Evolutionary conservation across 2,797 vertebrate genomes (phyloP).

Genomic region (Pseudochirops cupreus): DNA sequence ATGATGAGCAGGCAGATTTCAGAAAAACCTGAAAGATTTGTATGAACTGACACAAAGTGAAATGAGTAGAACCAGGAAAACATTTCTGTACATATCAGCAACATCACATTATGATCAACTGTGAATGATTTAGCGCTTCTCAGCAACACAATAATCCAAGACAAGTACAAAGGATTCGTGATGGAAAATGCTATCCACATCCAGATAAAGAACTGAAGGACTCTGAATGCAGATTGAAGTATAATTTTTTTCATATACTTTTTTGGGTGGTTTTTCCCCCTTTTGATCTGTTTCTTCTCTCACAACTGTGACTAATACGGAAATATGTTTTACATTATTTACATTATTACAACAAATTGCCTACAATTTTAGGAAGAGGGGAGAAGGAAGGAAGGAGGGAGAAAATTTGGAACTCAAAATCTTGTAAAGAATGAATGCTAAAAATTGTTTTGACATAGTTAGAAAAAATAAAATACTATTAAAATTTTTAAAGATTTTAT

Average conservation of each 20-base stretch:
- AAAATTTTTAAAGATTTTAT: too few relatives aligned
- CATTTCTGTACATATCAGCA: neutral
- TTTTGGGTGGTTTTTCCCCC: neutral
- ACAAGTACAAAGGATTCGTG: neutral
- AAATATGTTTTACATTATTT: neutral
- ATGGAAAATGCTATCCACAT: neutral
- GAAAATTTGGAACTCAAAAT: neutral
- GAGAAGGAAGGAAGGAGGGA: neutral
- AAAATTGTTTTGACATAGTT: neutral
- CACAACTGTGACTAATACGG: neutral
- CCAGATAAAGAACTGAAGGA: neutral
- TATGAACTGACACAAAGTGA: neutral
- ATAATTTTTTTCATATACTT: neutral
- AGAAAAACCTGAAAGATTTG: neutral
- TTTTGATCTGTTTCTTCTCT: neutral
- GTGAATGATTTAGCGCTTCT: neutral
- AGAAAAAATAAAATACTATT: neutral
- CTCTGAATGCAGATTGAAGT: neutral
- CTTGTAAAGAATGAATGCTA: neutral
- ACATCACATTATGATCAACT: neutral
- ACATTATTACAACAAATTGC: neutral
- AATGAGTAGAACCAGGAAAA: neutral
- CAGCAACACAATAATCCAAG: neutral
- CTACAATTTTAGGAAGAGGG: neutral
- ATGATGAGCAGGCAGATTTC: neutral